phyloP scores from a whole-genome alignment of 2,113 vertebrate genomes.

The Potamarius usumacintae region DNA sequence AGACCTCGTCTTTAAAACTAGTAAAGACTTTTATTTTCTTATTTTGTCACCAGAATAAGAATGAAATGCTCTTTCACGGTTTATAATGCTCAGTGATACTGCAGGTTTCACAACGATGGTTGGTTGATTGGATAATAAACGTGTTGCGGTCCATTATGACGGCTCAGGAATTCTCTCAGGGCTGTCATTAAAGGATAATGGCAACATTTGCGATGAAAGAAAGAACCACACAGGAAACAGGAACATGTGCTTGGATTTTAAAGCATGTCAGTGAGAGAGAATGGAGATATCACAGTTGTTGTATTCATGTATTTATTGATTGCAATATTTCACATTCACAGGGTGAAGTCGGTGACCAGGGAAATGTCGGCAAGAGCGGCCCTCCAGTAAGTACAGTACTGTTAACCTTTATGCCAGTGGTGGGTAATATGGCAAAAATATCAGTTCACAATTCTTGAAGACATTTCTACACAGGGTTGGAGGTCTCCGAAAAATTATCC shows the following conservation, averaged over 20 bases:
- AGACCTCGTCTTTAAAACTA: neutral
- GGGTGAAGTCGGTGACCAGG: constrained; percentile 90
- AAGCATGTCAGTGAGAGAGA: constrained; percentile 28
- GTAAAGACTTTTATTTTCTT: neutral
- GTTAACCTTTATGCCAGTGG: neutral
- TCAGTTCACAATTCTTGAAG: neutral
- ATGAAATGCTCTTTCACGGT: neutral
- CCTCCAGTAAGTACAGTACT: constrained; percentile 80
- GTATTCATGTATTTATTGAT: constrained; percentile 23
- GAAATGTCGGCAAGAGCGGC: constrained; percentile 86
- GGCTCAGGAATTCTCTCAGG: constrained; percentile 42
- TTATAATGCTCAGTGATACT: neutral
- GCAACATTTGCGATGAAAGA: constrained; percentile 38
- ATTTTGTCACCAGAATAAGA: neutral
- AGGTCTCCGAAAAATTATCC: neutral
- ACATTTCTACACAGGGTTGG: neutral
- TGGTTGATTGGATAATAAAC: constrained; percentile 41
- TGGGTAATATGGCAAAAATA: neutral
- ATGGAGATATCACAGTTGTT: neutral
- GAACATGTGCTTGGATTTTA: constrained; percentile 34
- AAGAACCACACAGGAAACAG: constrained; percentile 8
- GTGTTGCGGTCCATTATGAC: constrained; percentile 53
- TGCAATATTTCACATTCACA: constrained; percentile 62
- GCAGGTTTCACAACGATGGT: neutral
- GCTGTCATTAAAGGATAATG: constrained; percentile 48